phyloP scores from a whole-genome alignment of 1,140 invertebrate genomes.

The Chlorops oryzae region DNA sequence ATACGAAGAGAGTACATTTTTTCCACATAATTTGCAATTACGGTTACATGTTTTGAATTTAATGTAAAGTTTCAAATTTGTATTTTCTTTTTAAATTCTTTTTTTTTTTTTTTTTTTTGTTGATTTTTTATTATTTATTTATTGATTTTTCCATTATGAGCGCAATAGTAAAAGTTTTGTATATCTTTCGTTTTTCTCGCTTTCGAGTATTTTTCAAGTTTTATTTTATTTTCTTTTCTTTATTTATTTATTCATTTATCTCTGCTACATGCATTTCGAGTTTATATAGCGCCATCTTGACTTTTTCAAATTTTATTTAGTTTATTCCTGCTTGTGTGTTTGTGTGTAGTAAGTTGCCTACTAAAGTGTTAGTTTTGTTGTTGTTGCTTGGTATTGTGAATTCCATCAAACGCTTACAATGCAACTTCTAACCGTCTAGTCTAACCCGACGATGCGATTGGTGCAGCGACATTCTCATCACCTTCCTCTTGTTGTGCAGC shows the following conservation, averaged over 20 bases:
- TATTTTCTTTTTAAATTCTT: background rate
- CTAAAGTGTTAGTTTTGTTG: slow-evolving; percentile 1
- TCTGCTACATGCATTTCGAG: too few relatives aligned
- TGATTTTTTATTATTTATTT: slow-evolving; percentile 11
- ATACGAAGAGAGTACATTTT: slow-evolving; percentile 5
- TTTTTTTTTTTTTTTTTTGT: slow-evolving; percentile 4
- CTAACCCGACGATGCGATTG: slow-evolving; percentile 43
- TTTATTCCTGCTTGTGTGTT: slow-evolving; percentile 2
- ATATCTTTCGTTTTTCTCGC: too few relatives aligned
- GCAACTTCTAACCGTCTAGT: background rate
- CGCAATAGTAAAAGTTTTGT: too few relatives aligned
- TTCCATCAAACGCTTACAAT: background rate
- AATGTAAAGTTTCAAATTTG: too few relatives aligned
- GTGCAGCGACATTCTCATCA: slow-evolving; percentile 28
- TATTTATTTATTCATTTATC: too few relatives aligned
- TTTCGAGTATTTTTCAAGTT: too few relatives aligned
- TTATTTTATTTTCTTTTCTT: too few relatives aligned
- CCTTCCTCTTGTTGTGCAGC: slow-evolving; percentile 26
- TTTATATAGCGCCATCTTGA: too few relatives aligned
- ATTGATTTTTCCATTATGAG: background rate
- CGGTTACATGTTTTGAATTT: too few relatives aligned
- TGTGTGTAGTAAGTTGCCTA: background rate
- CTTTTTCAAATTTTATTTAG: slow-evolving; percentile 5
- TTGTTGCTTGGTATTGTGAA: slow-evolving; percentile 2
- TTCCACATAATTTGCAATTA: too few relatives aligned